These are phyloP conservation scores for Cynopterus sphinx DNA, from an alignment of 2,797 vertebrate genomes.

Conservation along the genomic window DNA sequence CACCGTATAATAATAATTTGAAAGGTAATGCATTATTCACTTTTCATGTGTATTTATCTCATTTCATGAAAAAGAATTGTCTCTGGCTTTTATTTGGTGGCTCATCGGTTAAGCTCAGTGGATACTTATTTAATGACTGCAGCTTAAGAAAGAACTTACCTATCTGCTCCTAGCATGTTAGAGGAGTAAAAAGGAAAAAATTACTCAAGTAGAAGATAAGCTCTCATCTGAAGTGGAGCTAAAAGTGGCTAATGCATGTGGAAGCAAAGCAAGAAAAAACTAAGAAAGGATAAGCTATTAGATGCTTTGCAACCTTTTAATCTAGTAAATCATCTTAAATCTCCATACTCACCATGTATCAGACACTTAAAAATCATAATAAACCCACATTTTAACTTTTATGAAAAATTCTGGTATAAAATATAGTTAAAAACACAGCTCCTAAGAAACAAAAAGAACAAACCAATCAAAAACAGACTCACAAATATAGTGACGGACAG, in stretches of 20 bases:
- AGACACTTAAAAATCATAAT: not conserved
- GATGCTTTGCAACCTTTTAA: not conserved
- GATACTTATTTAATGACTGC: not conserved
- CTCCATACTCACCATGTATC: not conserved
- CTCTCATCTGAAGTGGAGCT: not conserved
- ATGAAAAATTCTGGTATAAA: not conserved
- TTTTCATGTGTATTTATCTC: not conserved
- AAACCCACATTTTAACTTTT: not conserved
- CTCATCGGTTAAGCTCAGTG: not conserved
- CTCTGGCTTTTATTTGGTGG: not conserved
- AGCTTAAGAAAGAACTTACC: not conserved
- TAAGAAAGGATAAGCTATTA: not conserved
- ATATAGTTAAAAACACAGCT: not conserved
- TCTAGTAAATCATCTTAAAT: not conserved
- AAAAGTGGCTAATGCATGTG: not conserved
- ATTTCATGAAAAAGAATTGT: not conserved
- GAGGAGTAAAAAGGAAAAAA: not conserved
- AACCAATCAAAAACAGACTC: too few relatives aligned
- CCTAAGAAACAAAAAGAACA: too few relatives aligned
- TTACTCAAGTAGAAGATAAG: not conserved
- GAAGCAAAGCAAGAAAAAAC: not conserved
- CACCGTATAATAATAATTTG: not conserved
- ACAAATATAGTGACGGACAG: too few relatives aligned
- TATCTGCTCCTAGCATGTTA: not conserved
- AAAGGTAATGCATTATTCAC: not conserved